Percentiles rank a stretch among this genome's conserved stretches.
phyloP scores from a whole-genome alignment of 2,888 invertebrate species.

The Hyppa rectilinea region DNA sequence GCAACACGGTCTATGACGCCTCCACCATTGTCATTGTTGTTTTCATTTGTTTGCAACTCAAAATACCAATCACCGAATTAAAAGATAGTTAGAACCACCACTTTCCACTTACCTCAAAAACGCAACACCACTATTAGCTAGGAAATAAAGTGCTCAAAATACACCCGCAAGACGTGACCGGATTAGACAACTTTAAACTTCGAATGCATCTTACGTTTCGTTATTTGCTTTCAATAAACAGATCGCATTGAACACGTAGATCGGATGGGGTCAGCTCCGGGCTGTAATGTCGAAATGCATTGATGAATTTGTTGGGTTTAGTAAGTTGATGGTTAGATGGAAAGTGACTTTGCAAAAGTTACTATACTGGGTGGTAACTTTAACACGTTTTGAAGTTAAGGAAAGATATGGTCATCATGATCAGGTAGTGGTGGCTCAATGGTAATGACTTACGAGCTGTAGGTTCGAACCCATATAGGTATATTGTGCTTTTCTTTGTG shows the following conservation, averaged over 20 bases:
- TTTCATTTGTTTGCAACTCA: too few relatives aligned
- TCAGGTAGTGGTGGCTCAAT: too few relatives aligned
- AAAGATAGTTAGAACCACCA: background rate
- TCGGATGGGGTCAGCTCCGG: slow-evolving; percentile 23
- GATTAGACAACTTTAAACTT: slow-evolving; percentile 50
- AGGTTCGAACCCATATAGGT: too few relatives aligned
- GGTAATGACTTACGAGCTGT: too few relatives aligned
- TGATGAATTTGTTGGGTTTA: slow-evolving; percentile 34
- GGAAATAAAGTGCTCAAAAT: slow-evolving; percentile 51
- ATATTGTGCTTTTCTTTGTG: too few relatives aligned
- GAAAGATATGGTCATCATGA: too few relatives aligned
- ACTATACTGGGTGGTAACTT: too few relatives aligned
- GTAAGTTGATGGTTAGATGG: background rate
- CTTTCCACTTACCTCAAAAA: slow-evolving; percentile 33
- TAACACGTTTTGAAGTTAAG: too few relatives aligned
- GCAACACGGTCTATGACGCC: too few relatives aligned
- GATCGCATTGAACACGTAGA: slow-evolving; percentile 31
- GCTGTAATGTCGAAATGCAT: background rate
- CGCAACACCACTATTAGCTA: slow-evolving; percentile 24
- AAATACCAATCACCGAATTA: background rate
- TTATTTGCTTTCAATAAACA: slow-evolving; percentile 64
- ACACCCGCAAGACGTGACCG: slow-evolving; percentile 49
- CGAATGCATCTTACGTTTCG: slow-evolving; percentile 57
- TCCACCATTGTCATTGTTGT: too few relatives aligned
- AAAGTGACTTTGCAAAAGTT: background rate